These are phyloP conservation scores for Sciurus carolinensis DNA, from an alignment of 2,797 vertebrate genomes.

Conservation along the genomic window DNA sequence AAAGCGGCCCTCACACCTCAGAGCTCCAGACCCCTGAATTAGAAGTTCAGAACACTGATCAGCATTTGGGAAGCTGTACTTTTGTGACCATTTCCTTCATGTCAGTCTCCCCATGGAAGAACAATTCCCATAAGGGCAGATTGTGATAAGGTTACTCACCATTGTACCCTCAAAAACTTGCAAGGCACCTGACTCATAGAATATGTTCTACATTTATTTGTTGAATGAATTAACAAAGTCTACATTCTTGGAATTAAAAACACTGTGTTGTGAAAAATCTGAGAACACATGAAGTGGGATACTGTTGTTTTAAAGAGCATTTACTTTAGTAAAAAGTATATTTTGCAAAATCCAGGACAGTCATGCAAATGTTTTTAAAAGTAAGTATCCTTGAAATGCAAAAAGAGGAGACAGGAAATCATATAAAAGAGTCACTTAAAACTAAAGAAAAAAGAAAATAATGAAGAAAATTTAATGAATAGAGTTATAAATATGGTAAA, in stretches of 20 bases:
- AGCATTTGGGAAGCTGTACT: background rate
- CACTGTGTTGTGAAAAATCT: constrained; percentile 4
- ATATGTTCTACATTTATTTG: background rate
- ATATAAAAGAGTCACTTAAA: background rate
- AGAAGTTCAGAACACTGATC: background rate
- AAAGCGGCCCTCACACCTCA: background rate
- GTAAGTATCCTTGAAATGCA: constrained; percentile 54
- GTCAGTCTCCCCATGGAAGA: background rate
- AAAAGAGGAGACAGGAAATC: constrained; percentile 34
- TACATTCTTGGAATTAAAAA: background rate
- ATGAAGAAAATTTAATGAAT: background rate
- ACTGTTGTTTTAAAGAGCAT: background rate
- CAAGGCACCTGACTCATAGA: background rate
- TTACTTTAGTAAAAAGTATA: background rate
- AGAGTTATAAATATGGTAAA: background rate
- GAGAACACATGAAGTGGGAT: background rate
- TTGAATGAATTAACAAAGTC: constrained; percentile 29
- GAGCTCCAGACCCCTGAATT: background rate
- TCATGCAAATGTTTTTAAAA: background rate
- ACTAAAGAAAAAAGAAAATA: background rate
- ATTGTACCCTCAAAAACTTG: constrained; percentile 48
- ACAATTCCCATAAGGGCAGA: background rate
- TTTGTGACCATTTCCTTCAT: background rate
- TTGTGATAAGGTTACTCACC: background rate
- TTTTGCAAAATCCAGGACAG: constrained; percentile 15